Evolutionary conservation across 2,888 invertebrate species (phyloP).

Genomic region (Apodemia mormo): DNA sequence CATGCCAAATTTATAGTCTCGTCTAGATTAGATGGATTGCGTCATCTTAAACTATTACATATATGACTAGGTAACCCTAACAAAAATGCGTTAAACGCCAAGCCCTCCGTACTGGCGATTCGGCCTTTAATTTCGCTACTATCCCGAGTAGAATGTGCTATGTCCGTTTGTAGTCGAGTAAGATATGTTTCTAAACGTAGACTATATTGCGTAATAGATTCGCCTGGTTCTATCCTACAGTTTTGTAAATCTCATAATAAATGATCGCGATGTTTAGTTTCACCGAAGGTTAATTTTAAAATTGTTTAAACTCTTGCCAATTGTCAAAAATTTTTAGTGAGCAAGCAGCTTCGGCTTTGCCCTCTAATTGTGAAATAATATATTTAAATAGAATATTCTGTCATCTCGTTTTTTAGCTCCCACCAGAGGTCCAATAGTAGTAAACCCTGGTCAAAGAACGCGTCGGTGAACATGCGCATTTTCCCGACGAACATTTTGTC

Average conservation of each 20-base stretch:
- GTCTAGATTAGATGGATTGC: not conserved
- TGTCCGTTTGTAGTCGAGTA: not conserved
- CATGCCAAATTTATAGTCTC: slow-evolving; percentile 7
- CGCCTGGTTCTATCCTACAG: not conserved
- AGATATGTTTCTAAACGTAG: not conserved
- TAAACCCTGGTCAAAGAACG: slow-evolving; percentile 5
- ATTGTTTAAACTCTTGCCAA: not conserved
- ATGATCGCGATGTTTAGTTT: not conserved
- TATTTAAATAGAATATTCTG: not conserved
- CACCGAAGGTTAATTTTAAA: not conserved
- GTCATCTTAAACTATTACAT: slow-evolving; percentile 9
- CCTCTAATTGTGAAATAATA: not conserved
- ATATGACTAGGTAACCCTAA: slow-evolving; percentile 13
- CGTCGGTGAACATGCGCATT: slow-evolving; percentile 1
- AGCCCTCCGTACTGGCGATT: slow-evolving; percentile 7
- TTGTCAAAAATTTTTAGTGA: slow-evolving; percentile 19
- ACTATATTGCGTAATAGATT: not conserved
- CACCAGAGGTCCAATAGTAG: not conserved
- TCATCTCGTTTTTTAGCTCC: not conserved
- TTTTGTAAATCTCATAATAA: not conserved
- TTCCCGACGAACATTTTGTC: not conserved
- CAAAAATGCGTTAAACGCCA: slow-evolving; percentile 14
- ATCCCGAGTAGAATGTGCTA: not conserved
- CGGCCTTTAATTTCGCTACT: not conserved
- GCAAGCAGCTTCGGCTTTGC: slow-evolving; percentile 20